Evolutionary conservation across 1,140 invertebrate genomes (phyloP), one percentile per base, ranked within the genome.

Genomic region (Lepidurus couesii): DNA sequence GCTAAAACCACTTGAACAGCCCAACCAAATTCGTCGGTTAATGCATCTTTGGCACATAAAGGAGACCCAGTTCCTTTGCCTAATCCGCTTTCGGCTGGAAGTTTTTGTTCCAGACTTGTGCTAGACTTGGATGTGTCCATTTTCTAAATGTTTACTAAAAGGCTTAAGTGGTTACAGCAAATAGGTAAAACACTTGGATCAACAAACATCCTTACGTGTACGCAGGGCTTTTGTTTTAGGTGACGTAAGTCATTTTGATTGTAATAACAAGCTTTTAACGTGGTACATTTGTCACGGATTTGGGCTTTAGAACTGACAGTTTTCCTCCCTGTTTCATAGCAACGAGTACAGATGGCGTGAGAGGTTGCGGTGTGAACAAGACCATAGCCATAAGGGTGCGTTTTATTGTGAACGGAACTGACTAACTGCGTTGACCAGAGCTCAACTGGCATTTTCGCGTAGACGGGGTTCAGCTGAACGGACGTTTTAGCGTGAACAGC

Each of bases 21-120:
- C 88, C 92, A 91, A 76, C 92, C 91, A 84, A 92, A 91, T 42
- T 89, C 88, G 82, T 92, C 90, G 44, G 91, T 92, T 65, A 94
- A 85, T 53, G 90, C 91, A 87, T 90, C 88, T 82, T 89, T 89
- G 24, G 85, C 86, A 84, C 89, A 89, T 42, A 80, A 24, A 8
- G 45, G 24, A 65, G 76, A 77, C 42, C 76, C 76, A 65, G 53
- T 7, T n/a, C 53, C 21, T 16, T 65, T 65, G 0, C 53, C 53
- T 65, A 65, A 65, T 65, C 53, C 53, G 21, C 53, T 65, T 9
- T 65, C 53, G 13, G 7, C 53, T 7, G 13, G 53, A 65, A 16
- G 53, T 16, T 65, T 65, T 65, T 11, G 53, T 13, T 65, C 53
- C 16, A 65, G 9, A 16, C 53, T 65, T 65, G 53, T 65, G 21